A percentile compares a stretch with the other conserved stretches of the same genome.
phyloP scores from a whole-genome alignment of 2,113 vertebrate genomes.

The Cryptotis parvus region DNA sequence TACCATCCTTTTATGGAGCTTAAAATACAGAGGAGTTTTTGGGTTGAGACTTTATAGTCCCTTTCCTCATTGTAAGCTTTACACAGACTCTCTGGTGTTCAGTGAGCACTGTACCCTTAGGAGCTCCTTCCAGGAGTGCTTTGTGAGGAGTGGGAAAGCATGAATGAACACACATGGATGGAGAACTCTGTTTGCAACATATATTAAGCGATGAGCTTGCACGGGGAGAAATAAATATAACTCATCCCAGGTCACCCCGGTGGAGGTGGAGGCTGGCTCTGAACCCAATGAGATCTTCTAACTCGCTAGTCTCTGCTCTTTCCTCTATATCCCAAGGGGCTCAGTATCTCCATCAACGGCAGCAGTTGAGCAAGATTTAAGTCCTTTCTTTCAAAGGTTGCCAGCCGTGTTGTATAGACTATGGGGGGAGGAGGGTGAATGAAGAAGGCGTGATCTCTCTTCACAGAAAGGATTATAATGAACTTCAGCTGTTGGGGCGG shows the following conservation, averaged over 20 bases:
- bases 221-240: background rate
- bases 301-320: background rate
- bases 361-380: slow-evolving; percentile 29
- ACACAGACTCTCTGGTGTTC: background rate
- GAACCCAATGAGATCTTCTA: background rate
- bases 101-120: background rate
- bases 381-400: slow-evolving; percentile 65
- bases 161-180: background rate
- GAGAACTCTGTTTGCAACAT: background rate
- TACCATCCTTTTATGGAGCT: slow-evolving; percentile 3
- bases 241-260: background rate
- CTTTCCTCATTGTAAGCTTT: background rate
- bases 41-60: background rate
- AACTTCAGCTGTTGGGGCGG: slow-evolving; percentile 78
- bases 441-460: slow-evolving; percentile 58
- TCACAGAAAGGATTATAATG: slow-evolving; percentile 73
- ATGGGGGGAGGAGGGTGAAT: slow-evolving; percentile 45
- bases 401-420: slow-evolving; percentile 47
- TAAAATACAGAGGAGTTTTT: background rate
- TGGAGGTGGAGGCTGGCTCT: background rate
- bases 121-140: background rate
- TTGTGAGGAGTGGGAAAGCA: background rate
- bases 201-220: background rate
- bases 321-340: background rate
- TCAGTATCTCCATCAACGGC: background rate